These are phyloP conservation scores for Tiliqua scincoides DNA, from an alignment of 2,113 vertebrate species.

Conservation along the genomic window DNA sequence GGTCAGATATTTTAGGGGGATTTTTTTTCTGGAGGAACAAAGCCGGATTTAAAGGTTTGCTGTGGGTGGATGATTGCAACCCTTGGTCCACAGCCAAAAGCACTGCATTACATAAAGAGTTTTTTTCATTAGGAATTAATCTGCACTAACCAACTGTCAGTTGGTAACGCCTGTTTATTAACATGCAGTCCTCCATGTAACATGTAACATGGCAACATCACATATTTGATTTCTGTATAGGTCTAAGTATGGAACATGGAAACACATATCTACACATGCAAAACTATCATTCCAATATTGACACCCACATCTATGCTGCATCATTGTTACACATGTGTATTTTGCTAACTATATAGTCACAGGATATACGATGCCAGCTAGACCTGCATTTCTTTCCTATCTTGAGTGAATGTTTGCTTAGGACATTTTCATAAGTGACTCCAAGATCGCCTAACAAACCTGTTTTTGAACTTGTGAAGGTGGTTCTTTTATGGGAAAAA, in stretches of 20 bases:
- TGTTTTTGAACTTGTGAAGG: not conserved
- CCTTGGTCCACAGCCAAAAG: conserved; percentile 74
- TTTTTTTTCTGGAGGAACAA: conserved; percentile 62
- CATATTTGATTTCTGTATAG: conserved; percentile 58
- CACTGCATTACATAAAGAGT: conserved; percentile 81
- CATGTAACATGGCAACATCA: not conserved
- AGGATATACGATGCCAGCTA: not conserved
- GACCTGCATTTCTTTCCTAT: not conserved
- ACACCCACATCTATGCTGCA: not conserved
- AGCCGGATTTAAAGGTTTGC: conserved; percentile 79
- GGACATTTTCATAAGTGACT: not conserved
- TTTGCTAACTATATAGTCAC: not conserved
- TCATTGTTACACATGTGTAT: not conserved
- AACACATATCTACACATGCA: conserved; percentile 20
- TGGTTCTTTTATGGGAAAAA: not conserved
- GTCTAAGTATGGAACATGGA: conserved; percentile 57
- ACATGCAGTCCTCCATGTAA: conserved; percentile 29
- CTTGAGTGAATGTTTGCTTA: not conserved
- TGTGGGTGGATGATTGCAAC: conserved; percentile 78
- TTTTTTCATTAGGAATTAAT: conserved; percentile 81
- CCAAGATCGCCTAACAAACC: not conserved
- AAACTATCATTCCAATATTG: not conserved
- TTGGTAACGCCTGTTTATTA: conserved; percentile 57
- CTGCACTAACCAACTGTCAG: conserved; percentile 77
- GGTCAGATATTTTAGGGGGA: conserved; percentile 22